These are phyloP conservation scores for Percina caprodes DNA, from an alignment of 2,113 vertebrate species.

Conservation along the genomic window DNA sequence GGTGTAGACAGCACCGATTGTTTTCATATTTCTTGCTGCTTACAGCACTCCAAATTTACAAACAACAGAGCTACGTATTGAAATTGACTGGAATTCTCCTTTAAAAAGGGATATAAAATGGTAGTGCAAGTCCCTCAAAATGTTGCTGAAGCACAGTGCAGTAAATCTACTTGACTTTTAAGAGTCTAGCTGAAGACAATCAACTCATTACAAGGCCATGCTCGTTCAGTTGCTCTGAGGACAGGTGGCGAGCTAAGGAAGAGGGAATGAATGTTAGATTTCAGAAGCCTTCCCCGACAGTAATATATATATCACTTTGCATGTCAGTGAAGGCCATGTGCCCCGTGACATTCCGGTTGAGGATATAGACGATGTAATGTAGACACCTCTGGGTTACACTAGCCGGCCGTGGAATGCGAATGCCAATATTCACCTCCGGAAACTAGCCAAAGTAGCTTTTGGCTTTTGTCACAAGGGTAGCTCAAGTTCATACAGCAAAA, in stretches of 20 bases:
- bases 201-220: neutral
- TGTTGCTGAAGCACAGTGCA: neutral
- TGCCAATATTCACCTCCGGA: constrained; percentile 68
- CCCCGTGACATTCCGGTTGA: constrained; percentile 66
- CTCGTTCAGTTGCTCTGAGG: neutral
- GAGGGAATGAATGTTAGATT: constrained; percentile 39
- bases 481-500: constrained; percentile 25
- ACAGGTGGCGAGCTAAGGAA: constrained; percentile 38
- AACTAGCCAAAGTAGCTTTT: constrained; percentile 51
- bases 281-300: constrained; percentile 57
- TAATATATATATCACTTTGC: constrained; percentile 70
- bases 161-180: constrained; percentile 6
- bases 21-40: no score
- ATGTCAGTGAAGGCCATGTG: constrained; percentile 62
- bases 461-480: constrained; percentile 51
- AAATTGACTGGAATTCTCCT: neutral
- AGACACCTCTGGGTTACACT: constrained; percentile 64
- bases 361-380: constrained; percentile 70
- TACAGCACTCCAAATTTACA: no score
- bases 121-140: no score
- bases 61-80: no score
- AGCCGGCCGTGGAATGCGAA: constrained; percentile 62
- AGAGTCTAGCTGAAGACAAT: constrained; percentile 27
- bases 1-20: no score
- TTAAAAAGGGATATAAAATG: neutral